Percentiles rank a stretch among this genome's conserved stretches.
Conservation (phyloP, 2,113 vertebrate species). For the Pelmatolapia mariae region DNA sequence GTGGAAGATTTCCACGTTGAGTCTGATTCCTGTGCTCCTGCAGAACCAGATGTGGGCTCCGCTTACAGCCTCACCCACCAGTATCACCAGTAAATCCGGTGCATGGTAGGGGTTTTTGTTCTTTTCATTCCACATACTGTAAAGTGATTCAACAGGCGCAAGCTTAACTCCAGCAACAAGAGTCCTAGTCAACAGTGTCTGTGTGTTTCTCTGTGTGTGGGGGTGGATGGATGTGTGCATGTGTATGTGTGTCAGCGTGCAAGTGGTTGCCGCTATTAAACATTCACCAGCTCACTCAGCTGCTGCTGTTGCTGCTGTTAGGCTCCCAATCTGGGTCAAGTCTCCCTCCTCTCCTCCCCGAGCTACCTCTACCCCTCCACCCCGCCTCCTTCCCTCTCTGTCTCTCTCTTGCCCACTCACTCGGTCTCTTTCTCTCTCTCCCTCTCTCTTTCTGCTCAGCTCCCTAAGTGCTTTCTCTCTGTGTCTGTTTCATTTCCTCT, state of each 20-base stretch:
- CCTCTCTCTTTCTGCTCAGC: conserved; percentile 6
- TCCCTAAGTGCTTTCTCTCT: conserved; percentile 31
- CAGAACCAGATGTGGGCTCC: background rate
- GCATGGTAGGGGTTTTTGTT: background rate
- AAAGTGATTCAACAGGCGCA: conserved; percentile 62
- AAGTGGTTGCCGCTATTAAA: conserved; percentile 64
- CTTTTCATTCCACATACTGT: background rate
- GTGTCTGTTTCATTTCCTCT: conserved; percentile 15
- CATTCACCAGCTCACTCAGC: conserved; percentile 70
- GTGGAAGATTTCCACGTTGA: background rate
- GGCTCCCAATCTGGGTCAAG: conserved; percentile 72
- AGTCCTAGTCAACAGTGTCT: conserved; percentile 61
- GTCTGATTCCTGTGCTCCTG: background rate
- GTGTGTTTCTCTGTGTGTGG: background rate
- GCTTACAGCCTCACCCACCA: background rate
- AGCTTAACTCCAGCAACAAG: conserved; percentile 61
- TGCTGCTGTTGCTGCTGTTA: conserved; percentile 56
- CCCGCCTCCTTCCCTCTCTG: background rate
- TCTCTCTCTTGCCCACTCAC: background rate
- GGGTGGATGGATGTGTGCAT: background rate
- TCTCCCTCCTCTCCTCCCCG: conserved; percentile 64
- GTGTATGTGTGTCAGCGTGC: conserved; percentile 23
- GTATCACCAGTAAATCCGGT: background rate
- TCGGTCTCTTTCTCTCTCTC: background rate
- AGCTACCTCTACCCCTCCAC: conserved; percentile 58